These are phyloP conservation scores for Cephalopterus ornatus DNA, from an alignment of 2,113 vertebrate genomes.

Conservation along the genomic window DNA sequence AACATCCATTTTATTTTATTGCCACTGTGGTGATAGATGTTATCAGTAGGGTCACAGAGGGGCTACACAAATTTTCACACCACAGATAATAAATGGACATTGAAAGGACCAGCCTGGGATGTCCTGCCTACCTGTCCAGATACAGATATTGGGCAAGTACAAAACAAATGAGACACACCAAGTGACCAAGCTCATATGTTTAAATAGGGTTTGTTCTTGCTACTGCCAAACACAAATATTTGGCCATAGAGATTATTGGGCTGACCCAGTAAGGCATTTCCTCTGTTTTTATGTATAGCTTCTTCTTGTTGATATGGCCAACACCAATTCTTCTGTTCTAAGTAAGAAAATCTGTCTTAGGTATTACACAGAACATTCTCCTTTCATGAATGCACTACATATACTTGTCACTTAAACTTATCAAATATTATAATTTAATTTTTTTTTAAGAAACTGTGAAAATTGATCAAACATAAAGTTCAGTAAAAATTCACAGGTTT, in stretches of 20 bases:
- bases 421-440: background rate
- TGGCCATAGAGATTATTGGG: background rate
- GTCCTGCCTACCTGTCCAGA: background rate
- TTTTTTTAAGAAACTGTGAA: background rate
- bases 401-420: background rate
- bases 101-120: background rate
- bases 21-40: background rate
- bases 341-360: background rate
- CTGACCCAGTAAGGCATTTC: background rate
- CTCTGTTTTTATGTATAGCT: background rate
- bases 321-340: background rate
- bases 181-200: background rate
- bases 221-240: background rate
- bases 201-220: background rate
- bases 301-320: background rate
- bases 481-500: background rate
- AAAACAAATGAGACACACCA: background rate
- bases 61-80: background rate
- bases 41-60: background rate
- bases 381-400: background rate
- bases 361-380: background rate
- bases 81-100: background rate
- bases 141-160: background rate
- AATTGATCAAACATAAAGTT: background rate
- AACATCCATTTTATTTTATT: background rate